These are phyloP conservation scores for Drosophila biarmipes DNA, from an alignment of 1,140 invertebrate genomes.

Conservation along the genomic window DNA sequence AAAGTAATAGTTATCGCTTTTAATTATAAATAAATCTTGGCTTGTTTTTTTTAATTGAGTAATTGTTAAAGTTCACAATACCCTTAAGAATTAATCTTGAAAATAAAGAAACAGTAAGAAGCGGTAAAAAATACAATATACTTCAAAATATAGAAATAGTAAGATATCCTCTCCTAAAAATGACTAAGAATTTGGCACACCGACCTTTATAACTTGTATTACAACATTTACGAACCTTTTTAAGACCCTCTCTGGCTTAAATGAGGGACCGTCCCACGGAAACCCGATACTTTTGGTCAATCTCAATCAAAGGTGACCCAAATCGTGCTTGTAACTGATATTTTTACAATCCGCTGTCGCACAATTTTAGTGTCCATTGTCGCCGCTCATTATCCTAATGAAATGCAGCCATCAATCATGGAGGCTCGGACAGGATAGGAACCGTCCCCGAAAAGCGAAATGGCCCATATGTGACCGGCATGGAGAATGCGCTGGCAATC, in stretches of 20 bases:
- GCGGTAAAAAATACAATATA: too few relatives aligned
- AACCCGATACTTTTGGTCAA: conserved; percentile 16
- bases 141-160: too few relatives aligned
- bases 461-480: conserved; percentile 19
- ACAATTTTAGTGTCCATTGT: background rate
- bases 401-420: conserved; percentile 53
- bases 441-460: conserved; percentile 3
- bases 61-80: too few relatives aligned
- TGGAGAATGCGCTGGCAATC: conserved; percentile 8
- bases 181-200: too few relatives aligned
- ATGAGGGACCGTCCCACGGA: background rate
- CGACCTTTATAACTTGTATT: too few relatives aligned
- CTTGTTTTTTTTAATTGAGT: too few relatives aligned
- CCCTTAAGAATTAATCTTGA: too few relatives aligned
- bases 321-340: conserved; percentile 29
- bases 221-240: too few relatives aligned
- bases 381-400: conserved; percentile 54
- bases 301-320: conserved; percentile 18
- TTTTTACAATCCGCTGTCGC: conserved; percentile 20
- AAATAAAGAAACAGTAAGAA: too few relatives aligned
- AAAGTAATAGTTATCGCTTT: too few relatives aligned
- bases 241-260: background rate
- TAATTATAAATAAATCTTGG: too few relatives aligned
- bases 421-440: conserved; percentile 13
- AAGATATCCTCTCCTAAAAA: too few relatives aligned